Base-by-base conservation (phyloP, 2,797 vertebrate genomes). In the Macropodus opercularis region DNA sequence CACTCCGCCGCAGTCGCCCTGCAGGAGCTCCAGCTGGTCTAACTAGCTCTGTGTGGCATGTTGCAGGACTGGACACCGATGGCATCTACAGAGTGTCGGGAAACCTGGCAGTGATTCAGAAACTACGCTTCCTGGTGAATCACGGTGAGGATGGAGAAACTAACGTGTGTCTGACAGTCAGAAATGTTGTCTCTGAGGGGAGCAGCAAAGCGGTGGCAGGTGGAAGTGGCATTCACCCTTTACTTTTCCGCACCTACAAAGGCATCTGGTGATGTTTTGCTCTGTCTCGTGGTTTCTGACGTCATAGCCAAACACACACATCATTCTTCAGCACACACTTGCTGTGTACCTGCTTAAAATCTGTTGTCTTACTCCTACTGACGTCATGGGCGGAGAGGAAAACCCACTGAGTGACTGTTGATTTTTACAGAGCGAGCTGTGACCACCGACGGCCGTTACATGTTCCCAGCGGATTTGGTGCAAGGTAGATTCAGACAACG, bases 11-110 rank as follows among this genome's bases (percentile, higher is more conserved):
- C 19, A 39, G 8, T 18, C 36, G 19, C 17, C 9, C 36, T 9
- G 8, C 17, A 10, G 44, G n/a, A 40, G 44, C 27, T 52, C 56
- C 31, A 9, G 9, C 31, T 42, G 5, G 7, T 24, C 57, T 48
- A 27, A 57, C 48, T 15, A 41, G 13, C 17, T 35, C 17, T 50
- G 12, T 55, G 41, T 55, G 48, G 19, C 51, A 4, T 67, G 43
- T 84, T 71, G 46, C 85, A 98, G 96, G 96, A 13, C 85, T 98
- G 76, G 94, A 96, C 1, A 90, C 92, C 2, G 96, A 98, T 8
- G 96, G 96, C 18, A 94, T 97, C 86, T 98, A 98, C 90, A 91
- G 96, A 58, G 95, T 98, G 6, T 97, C 93, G 0, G 95, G 96
- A 56, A 98, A 97, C 84, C 84, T 97, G 80, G 94, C 96, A 0